Evolutionary conservation across 2,113 vertebrate genomes (phyloP).

Genomic region (Indri indri): DNA sequence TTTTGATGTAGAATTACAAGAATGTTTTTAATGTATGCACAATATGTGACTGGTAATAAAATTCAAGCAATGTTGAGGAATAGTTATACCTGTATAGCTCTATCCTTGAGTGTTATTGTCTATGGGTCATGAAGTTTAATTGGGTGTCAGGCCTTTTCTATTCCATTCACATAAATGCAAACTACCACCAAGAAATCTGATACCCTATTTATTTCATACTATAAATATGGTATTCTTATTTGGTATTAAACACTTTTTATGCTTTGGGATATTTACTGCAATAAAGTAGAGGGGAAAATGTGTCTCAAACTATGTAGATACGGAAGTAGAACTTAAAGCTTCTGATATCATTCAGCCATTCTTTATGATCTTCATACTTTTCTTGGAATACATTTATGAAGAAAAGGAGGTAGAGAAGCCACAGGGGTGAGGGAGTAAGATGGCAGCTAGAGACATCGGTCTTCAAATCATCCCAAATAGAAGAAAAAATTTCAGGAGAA

Average conservation of each 20-base stretch:
- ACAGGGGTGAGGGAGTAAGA: too few species aligned
- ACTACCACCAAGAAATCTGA: background rate
- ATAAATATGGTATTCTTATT: background rate
- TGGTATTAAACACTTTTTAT: background rate
- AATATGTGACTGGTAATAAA: background rate
- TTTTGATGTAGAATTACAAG: background rate
- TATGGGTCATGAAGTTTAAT: background rate
- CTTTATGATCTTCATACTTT: background rate
- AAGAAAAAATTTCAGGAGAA: too few species aligned
- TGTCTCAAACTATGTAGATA: background rate
- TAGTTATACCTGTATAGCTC: background rate
- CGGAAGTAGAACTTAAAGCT: background rate
- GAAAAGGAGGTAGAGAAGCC: background rate
- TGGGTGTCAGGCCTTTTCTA: background rate
- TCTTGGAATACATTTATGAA: background rate
- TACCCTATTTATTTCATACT: background rate
- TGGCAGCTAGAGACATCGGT: too few species aligned
- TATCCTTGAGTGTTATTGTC: background rate
- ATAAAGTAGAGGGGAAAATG: background rate
- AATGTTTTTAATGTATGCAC: background rate
- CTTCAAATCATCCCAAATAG: too few species aligned
- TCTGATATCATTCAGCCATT: background rate
- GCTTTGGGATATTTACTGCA: background rate
- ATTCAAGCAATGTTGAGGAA: background rate
- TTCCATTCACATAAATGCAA: slow-evolving; percentile 1